Base-by-base conservation (phyloP, 2,888 invertebrate genomes). In the Polydrusus tereticollis region DNA sequence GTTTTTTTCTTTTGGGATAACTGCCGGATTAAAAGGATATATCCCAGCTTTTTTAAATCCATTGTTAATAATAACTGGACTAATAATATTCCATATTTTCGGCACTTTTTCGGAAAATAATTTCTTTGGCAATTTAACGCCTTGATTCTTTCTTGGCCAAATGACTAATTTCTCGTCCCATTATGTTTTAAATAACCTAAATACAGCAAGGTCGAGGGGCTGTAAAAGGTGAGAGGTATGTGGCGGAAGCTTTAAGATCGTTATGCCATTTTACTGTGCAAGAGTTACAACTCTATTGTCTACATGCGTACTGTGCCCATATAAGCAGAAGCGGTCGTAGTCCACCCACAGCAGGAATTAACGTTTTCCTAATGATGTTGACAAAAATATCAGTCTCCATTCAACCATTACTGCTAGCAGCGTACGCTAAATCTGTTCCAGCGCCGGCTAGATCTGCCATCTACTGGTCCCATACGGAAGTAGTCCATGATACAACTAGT, bases 391-490 rank as follows among this genome's bases (percentile, higher is more conserved):
- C n/a, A n/a, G n/a, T n/a, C n/a, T n/a, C n/a, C n/a, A n/a, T n/a
- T n/a, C n/a, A n/a, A n/a, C n/a, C n/a, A n/a, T n/a, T n/a, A n/a
- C n/a, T n/a, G n/a, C n/a, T n/a, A n/a, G n/a, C 82, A 7, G 76
- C 74, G 73, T 77, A 78, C 18, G 81, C 55, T 2, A 80, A 69
- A 12, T 75, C 76, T 50, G 79, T 78, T 59, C 18, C 65, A n/a
- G n/a, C n/a, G 66, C 72, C 47, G 29, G 72, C 76, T 66, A 71
- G 71, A 33, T 73, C 71, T 36, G 81, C 80, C 57, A 80, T 75
- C 82, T 81, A 83, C 60, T 79, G 74, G 69, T 83, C 80, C 81
- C 82, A 84, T 14, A 80, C 74, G n/a, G n/a, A n/a, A n/a, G n/a
- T n/a, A n/a, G n/a, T n/a, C n/a, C n/a, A n/a, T n/a, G n/a, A n/a